Evolutionary conservation across 1,140 invertebrate species (phyloP), one percentile per base, ranked within the genome.

Genomic region (Drosophila ohnishii): DNA sequence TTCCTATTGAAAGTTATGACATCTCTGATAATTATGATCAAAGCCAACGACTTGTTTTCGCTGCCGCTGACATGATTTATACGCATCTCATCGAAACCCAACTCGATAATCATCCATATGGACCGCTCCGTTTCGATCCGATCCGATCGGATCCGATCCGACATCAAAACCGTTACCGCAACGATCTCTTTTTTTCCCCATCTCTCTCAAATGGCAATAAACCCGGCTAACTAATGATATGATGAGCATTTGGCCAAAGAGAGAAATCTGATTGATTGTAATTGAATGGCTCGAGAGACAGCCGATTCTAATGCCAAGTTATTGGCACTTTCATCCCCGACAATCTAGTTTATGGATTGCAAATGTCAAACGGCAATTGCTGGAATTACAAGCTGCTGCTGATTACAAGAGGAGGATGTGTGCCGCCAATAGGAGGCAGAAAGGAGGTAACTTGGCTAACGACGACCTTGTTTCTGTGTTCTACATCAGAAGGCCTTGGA

Each of bases 181-280:
- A 19, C 53, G 44, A 70, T 42, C 48, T 30, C 55, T 30, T 61
- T 60, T 69, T 47, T 48, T 25, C 28, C 34, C 2, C 56, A 60
- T n/a, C 45, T 28, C 14, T 28, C 14, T n/a, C 3, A 55, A 35
- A 25, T 35, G 58, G n/a, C 77, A 62, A 76, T 80, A 80, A 76
- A 62, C 60, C 64, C 59, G 61, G 53, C 51, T 13, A 71, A 37
- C 65, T 80, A 72, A 80, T 75, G 60, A 75, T 65, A 55, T 66
- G 47, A 55, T 66, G 39, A 47, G 64, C 71, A 71, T 78, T 70
- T 32, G 55, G 55, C 25, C 14, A 9, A 37, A n/a, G 28, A 66
- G 61, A 73, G 59, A 80, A 80, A 70, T 76, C 58, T 75, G 78
- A 81, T 81, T 80, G 78, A 81, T 81, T 81, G 44, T 80, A 80